Conservation (phyloP, 1,140 invertebrate species). For the Drosophila kurseongensis region DNA sequence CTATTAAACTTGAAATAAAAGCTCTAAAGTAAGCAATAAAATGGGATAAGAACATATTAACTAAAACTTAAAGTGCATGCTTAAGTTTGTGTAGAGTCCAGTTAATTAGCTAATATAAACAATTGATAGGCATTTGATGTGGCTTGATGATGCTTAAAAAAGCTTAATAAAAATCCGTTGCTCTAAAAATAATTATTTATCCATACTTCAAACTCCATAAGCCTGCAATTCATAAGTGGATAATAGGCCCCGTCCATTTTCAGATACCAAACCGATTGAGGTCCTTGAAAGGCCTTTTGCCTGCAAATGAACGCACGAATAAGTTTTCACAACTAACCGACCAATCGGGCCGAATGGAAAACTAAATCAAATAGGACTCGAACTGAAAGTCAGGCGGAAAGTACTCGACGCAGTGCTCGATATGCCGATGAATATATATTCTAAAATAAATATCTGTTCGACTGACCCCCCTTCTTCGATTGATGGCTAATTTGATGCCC, state of each 20-base stretch:
- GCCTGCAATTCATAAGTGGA: neutral
- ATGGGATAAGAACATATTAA: neutral
- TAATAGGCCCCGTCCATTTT: neutral
- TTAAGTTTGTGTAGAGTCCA: neutral
- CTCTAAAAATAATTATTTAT: conserved; percentile 12
- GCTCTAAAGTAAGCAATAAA: neutral
- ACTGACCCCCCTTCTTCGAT: conserved; percentile 34
- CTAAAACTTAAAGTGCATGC: too few species aligned
- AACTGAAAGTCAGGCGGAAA: conserved; percentile 66
- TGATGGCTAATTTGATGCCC: conserved; percentile 70
- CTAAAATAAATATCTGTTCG: conserved; percentile 79
- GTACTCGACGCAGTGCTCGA: conserved; percentile 48
- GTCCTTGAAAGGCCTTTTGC: conserved; percentile 48
- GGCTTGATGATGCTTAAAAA: neutral
- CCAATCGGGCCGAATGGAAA: conserved; percentile 49
- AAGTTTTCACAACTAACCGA: conserved; percentile 56
- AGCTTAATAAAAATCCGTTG: conserved; percentile 5
- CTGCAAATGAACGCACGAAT: conserved; percentile 65
- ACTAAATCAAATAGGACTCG: conserved; percentile 73
- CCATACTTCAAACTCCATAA: conserved; percentile 6
- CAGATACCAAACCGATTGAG: conserved; percentile 7
- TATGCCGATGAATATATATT: conserved; percentile 55
- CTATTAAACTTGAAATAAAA: too few species aligned
- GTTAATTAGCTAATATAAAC: neutral
- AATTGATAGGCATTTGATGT: neutral